These are phyloP conservation scores for Mythimna pallens DNA, from an alignment of 2,888 invertebrate genomes.

Conservation along the genomic window DNA sequence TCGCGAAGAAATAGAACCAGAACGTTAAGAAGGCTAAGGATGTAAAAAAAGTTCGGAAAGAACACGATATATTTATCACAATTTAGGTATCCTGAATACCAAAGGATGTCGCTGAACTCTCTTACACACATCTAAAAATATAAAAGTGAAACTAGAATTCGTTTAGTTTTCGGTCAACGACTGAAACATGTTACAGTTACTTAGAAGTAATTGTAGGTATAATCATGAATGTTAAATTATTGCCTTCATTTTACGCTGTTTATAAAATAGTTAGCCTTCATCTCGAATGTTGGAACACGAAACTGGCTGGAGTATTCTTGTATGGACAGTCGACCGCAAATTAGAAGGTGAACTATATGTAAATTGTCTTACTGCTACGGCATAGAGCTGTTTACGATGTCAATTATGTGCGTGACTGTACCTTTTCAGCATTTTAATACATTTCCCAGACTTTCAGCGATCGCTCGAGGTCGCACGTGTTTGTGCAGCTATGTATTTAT, in stretches of 20 bases:
- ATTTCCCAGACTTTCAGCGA: constrained; percentile 20
- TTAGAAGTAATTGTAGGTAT: background rate
- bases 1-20: too few species aligned
- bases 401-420: background rate
- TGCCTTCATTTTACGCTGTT: background rate
- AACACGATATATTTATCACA: background rate
- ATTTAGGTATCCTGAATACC: constrained; percentile 6
- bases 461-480: constrained; percentile 44
- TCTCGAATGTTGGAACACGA: background rate
- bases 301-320: background rate
- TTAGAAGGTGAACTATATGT: background rate
- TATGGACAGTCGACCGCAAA: background rate
- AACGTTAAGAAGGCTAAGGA: too few species aligned
- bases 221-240: constrained; percentile 19
- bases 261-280: background rate
- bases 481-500: background rate
- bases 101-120: constrained; percentile 28
- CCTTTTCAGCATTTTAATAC: constrained; percentile 5
- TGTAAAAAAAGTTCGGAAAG: too few species aligned
- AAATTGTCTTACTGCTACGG: background rate
- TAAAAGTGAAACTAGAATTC: constrained; percentile 19
- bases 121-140: constrained; percentile 16
- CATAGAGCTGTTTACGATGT: background rate
- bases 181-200: constrained; percentile 22
- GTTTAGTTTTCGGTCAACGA: constrained; percentile 34